Evolutionary conservation across 2,797 vertebrate genomes (phyloP).

Genomic region (Phrynocephalus guinanensis): DNA sequence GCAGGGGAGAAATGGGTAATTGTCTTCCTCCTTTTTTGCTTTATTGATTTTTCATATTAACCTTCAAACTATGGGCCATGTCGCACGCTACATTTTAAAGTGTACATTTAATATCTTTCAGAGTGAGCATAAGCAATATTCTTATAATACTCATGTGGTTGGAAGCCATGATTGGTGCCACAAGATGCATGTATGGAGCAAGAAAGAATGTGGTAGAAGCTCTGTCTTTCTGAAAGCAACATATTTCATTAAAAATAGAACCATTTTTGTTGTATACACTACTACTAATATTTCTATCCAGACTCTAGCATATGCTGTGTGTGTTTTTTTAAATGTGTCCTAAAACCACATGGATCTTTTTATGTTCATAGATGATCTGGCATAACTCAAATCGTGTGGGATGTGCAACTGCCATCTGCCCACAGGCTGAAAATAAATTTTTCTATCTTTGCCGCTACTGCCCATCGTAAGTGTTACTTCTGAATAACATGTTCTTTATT

Average conservation of each 20-base stretch:
- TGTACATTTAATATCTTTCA: not conserved
- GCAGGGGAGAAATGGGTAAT: too few relatives aligned
- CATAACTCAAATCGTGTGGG: not conserved
- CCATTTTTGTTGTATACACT: not conserved
- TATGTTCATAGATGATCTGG: not conserved
- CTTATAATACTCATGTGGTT: not conserved
- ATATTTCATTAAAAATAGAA: not conserved
- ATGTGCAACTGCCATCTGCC: not conserved
- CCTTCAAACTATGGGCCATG: too few relatives aligned
- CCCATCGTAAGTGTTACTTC: not conserved
- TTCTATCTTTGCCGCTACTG: not conserved
- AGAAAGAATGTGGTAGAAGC: not conserved
- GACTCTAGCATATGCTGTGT: not conserved
- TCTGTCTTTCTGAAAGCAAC: not conserved
- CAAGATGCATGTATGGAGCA: not conserved
- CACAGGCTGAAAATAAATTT: not conserved
- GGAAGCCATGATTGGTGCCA: too few relatives aligned
- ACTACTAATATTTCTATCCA: not conserved
- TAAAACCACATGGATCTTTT: not conserved
- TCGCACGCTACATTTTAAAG: too few relatives aligned
- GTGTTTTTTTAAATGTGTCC: not conserved
- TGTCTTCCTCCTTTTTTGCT: too few relatives aligned
- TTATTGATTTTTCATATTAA: too few relatives aligned
- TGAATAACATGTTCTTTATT: too few relatives aligned
- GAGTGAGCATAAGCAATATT: too few relatives aligned